Percentiles rank a stretch among this genome's conserved stretches.
Evolutionary conservation across 2,113 vertebrate species (phyloP).

Genomic region (Cebidichthys violaceus): DNA sequence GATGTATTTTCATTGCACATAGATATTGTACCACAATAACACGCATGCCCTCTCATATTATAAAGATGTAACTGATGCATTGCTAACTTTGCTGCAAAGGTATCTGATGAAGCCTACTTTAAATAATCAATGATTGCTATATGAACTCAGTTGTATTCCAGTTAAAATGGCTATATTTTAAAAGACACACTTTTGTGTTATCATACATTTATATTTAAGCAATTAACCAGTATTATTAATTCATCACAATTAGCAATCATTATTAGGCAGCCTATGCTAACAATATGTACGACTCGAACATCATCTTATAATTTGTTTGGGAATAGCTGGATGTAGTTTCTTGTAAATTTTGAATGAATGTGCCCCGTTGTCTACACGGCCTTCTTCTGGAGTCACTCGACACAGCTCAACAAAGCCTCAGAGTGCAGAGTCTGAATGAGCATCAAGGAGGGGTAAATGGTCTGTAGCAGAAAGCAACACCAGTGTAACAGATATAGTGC

Average conservation of each 20-base stretch:
- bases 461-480: slow-evolving; percentile 26
- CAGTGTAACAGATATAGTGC: background rate
- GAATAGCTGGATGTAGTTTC: background rate
- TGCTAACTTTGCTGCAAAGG: background rate
- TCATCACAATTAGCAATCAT: background rate
- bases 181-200: background rate
- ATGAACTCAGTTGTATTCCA: background rate
- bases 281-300: background rate
- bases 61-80: background rate
- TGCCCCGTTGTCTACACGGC: background rate
- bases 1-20: background rate
- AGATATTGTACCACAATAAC: background rate
- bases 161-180: background rate
- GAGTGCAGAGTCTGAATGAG: slow-evolving; percentile 10
- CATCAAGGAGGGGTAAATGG: slow-evolving; percentile 18
- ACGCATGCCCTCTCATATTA: background rate
- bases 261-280: background rate
- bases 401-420: slow-evolving; percentile 7
- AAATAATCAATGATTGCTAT: background rate
- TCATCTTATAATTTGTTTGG: background rate
- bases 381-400: background rate
- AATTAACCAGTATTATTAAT: background rate
- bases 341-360: background rate
- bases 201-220: background rate
- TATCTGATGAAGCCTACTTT: background rate